Evolutionary conservation across 2,113 vertebrate species (phyloP).

Genomic region (Beaufortia kweichowensis): DNA sequence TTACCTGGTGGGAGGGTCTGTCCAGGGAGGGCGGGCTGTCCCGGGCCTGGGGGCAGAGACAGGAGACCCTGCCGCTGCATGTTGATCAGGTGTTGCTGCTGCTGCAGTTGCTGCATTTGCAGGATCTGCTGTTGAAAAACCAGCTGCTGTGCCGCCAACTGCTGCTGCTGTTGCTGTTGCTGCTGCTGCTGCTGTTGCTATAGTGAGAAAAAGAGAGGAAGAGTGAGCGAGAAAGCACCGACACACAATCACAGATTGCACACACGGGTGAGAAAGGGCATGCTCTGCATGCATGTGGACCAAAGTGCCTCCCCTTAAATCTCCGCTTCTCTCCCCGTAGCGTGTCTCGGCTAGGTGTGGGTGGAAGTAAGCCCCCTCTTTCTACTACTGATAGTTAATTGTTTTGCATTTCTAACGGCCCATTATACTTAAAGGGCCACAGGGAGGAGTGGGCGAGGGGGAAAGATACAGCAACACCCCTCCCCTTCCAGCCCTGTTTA

Average conservation of each 20-base stretch:
- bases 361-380: conserved; percentile 53
- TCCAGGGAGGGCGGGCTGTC: conserved; percentile 93
- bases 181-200: conserved; percentile 78
- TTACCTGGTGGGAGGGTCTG: conserved; percentile 94
- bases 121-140: conserved; percentile 99
- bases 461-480: conserved; percentile 35
- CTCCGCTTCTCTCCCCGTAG: conserved; percentile 12
- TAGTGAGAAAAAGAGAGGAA: conserved; percentile 61
- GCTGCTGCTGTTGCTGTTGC: conserved; percentile 90
- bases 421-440: conserved; percentile 69
- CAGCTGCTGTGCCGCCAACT: conserved; percentile 99
- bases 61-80: conserved; percentile 99
- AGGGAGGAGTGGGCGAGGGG: conserved; percentile 48
- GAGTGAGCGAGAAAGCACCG: conserved; percentile 31
- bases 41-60: conserved; percentile 92
- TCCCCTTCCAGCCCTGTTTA: conserved; percentile 64
- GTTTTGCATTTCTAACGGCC: conserved; percentile 73
- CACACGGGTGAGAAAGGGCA: conserved; percentile 57
- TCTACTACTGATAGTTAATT: conserved; percentile 68
- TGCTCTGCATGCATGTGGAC: conserved; percentile 33
- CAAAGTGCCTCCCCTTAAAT: conserved; percentile 51
- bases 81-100: conserved; percentile 98
- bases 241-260: conserved; percentile 49
- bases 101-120: conserved; percentile 99
- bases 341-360: neutral